Percentiles rank a stretch among this genome's conserved stretches.
phyloP scores from a whole-genome alignment of 2,113 vertebrate species.

The Apaloderma vittatum region DNA sequence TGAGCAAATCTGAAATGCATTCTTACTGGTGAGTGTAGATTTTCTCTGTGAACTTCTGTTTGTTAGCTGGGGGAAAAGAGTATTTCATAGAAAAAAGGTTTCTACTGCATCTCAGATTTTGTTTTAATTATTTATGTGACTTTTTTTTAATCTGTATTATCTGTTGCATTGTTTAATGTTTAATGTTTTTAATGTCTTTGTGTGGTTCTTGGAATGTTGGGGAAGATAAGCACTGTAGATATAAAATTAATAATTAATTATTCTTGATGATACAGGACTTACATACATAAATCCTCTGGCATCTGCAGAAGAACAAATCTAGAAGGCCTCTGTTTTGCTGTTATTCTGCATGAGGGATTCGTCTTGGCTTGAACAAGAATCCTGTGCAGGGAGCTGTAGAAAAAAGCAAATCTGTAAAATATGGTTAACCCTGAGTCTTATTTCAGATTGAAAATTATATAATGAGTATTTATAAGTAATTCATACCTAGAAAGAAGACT shows the following conservation, averaged over 20 bases:
- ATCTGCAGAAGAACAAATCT: not conserved
- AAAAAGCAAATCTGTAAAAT: not conserved
- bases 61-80: not conserved
- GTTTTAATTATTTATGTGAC: slow-evolving; percentile 25
- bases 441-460: not conserved
- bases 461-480: not conserved
- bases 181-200: slow-evolving; percentile 31
- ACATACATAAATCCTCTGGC: not conserved
- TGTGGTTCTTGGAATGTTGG: not conserved
- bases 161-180: slow-evolving; percentile 19
- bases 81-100: not conserved
- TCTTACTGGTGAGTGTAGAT: not conserved
- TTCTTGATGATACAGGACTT: slow-evolving; percentile 1
- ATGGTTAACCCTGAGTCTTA: not conserved
- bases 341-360: not conserved
- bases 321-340: not conserved
- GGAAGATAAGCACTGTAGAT: not conserved
- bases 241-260: slow-evolving; percentile 42
- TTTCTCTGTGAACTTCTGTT: not conserved
- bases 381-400: not conserved
- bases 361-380: not conserved
- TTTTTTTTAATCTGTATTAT: not conserved
- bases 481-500: not conserved
- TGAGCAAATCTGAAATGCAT: slow-evolving; percentile 7
- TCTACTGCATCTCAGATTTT: not conserved